These are phyloP conservation scores for Halocynthia aurantium DNA, from an alignment of 23 tunicate genomes.

Conservation along the genomic window DNA sequence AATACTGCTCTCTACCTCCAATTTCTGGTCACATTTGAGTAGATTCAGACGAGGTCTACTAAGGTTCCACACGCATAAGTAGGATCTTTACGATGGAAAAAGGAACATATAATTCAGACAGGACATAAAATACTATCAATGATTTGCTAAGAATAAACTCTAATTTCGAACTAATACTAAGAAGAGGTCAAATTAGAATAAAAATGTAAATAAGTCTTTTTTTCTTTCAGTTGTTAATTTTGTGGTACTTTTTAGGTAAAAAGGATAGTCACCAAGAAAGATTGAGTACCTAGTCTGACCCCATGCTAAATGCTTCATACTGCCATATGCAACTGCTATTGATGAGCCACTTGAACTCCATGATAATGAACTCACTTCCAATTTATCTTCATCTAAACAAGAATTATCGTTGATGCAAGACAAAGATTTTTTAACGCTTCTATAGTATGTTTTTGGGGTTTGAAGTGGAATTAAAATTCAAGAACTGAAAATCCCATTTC, in stretches of 20 bases:
- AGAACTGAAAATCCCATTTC: no score
- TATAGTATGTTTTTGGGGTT: no score
- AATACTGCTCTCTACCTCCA: slow-evolving; percentile 83
- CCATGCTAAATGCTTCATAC: slow-evolving; percentile 78
- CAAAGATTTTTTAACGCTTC: no score
- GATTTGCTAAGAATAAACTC: no score
- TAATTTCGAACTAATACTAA: neutral
- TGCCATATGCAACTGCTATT: slow-evolving; percentile 78
- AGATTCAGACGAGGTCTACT: slow-evolving; percentile 63
- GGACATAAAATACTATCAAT: neutral
- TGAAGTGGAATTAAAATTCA: no score
- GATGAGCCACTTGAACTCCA: slow-evolving; percentile 83
- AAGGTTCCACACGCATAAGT: slow-evolving; percentile 75
- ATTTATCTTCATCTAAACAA: slow-evolving; percentile 1
- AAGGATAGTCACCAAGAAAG: neutral
- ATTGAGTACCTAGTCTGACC: slow-evolving; percentile 18
- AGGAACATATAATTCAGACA: neutral
- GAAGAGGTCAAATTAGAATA: neutral
- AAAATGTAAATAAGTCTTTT: no score
- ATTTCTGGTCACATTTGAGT: slow-evolving; percentile 54
- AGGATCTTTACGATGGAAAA: slow-evolving; percentile 33
- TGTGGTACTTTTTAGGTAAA: neutral
- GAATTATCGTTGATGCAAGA: no score
- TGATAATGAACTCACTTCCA: slow-evolving; percentile 67
- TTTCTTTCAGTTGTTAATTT: no score